phyloP scores from a whole-genome alignment of 2,797 vertebrate species.

The Rhadinocentrus ornatus region DNA sequence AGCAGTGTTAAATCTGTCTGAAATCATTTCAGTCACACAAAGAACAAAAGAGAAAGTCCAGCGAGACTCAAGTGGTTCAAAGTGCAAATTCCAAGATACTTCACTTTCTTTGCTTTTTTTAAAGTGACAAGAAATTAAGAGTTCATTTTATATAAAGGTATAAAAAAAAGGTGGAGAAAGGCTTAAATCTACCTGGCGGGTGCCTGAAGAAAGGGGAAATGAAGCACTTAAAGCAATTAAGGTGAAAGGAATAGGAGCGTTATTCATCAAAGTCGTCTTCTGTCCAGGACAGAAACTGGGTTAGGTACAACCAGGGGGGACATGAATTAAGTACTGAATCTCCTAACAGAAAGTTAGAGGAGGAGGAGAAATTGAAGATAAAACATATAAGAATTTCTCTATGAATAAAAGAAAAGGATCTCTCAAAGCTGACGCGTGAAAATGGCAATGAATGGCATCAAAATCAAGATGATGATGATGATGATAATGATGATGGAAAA shows the following conservation, averaged over 20 bases:
- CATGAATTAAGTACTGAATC: conserved; percentile 45
- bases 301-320: conserved; percentile 42
- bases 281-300: conserved; percentile 36
- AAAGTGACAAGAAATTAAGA: conserved; percentile 6
- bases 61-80: conserved; percentile 15
- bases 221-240: conserved; percentile 61
- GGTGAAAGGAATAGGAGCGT: conserved; percentile 31
- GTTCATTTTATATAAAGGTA: conserved; percentile 29
- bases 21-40: conserved; percentile 50
- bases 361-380: conserved; percentile 29
- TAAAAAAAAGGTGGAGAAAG: not conserved
- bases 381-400: conserved; percentile 21
- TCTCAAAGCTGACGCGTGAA: conserved; percentile 12
- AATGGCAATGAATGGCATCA: conserved; percentile 3
- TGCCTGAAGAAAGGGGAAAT: conserved; percentile 44
- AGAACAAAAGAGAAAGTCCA: conserved; percentile 38
- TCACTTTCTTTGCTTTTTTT: not conserved
- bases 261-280: conserved; percentile 45
- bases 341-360: conserved; percentile 26
- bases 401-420: conserved; percentile 9
- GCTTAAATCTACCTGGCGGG: conserved; percentile 14
- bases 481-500: not conserved
- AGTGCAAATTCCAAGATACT: conserved; percentile 33
- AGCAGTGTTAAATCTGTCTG: conserved; percentile 31
- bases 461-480: conserved; percentile 4